Conservation (phyloP, 2,113 vertebrate genomes). For the Gambusia holbrooki region DNA sequence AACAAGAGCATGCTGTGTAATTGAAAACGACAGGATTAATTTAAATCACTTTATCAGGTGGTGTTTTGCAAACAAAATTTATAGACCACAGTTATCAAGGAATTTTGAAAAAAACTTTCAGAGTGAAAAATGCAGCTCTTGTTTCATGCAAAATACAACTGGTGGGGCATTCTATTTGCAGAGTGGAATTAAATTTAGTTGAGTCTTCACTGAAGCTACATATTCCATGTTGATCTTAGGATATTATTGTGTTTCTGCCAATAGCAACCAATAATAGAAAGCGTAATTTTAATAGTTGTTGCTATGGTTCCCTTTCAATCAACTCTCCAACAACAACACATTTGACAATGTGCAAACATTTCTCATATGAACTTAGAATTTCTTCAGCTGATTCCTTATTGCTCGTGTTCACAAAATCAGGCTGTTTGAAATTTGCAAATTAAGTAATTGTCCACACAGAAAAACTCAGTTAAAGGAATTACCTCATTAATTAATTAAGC, state of each 20-base stretch:
- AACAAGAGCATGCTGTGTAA: slow-evolving; percentile 54
- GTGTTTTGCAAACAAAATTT: slow-evolving; percentile 54
- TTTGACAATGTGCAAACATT: too few relatives aligned
- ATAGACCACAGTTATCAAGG: slow-evolving; percentile 26
- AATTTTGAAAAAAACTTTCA: slow-evolving; percentile 14
- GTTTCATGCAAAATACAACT: slow-evolving; percentile 11
- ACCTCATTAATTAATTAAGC: too few relatives aligned
- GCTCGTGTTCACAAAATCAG: too few relatives aligned
- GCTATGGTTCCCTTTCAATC: not conserved
- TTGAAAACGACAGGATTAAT: slow-evolving; percentile 63
- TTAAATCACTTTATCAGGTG: slow-evolving; percentile 45
- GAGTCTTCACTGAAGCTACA: not conserved
- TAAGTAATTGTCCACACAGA: too few relatives aligned
- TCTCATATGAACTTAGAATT: too few relatives aligned
- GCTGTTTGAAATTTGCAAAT: too few relatives aligned
- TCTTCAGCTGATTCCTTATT: too few relatives aligned
- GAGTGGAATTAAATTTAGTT: not conserved
- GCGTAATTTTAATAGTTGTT: not conserved
- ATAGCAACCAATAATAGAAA: not conserved
- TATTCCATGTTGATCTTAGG: not conserved
- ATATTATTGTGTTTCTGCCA: not conserved
- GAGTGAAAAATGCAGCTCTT: slow-evolving; percentile 11
- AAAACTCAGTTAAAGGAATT: too few relatives aligned
- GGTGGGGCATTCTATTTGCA: not conserved
- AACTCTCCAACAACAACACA: not conserved